phyloP scores from a whole-genome alignment of 2,113 vertebrate genomes.

The Carassius carassius region DNA sequence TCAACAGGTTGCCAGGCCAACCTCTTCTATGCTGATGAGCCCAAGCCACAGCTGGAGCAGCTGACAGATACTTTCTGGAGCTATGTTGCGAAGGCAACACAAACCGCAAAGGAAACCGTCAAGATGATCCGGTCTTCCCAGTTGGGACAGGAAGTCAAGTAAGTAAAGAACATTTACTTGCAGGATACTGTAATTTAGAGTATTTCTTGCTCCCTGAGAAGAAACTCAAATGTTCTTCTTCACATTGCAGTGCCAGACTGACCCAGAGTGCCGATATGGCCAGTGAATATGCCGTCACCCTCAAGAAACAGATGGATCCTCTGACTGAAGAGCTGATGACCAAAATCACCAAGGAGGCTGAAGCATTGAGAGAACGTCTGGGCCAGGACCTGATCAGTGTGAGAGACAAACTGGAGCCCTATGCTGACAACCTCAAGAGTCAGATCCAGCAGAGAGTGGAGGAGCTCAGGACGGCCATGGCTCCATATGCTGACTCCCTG shows the following conservation, averaged over 20 bases:
- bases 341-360: slow-evolving; percentile 65
- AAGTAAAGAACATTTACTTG: slow-evolving; percentile 29
- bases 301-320: slow-evolving; percentile 66
- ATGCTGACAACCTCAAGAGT: slow-evolving; percentile 74
- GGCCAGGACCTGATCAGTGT: slow-evolving; percentile 63
- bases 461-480: slow-evolving; percentile 70
- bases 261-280: slow-evolving; percentile 61
- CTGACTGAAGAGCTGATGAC: slow-evolving; percentile 62
- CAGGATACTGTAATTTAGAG: neutral
- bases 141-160: slow-evolving; percentile 76
- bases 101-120: slow-evolving; percentile 74
- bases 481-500: slow-evolving; percentile 59
- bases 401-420: slow-evolving; percentile 66
- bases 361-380: slow-evolving; percentile 68
- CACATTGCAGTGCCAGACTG: slow-evolving; percentile 55
- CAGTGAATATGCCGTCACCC: slow-evolving; percentile 60
- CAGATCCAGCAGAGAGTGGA: slow-evolving; percentile 79
- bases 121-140: slow-evolving; percentile 72
- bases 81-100: slow-evolving; percentile 73
- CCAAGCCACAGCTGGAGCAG: slow-evolving; percentile 74
- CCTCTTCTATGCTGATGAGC: slow-evolving; percentile 74
- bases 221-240: neutral
- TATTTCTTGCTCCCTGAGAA: neutral
- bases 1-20: slow-evolving; percentile 76
- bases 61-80: slow-evolving; percentile 77